Percentiles rank a stretch among this genome's conserved stretches.
These are phyloP conservation scores for Teleogryllus occipitalis DNA, from an alignment of 1,140 invertebrate genomes.

Conservation along the genomic window DNA sequence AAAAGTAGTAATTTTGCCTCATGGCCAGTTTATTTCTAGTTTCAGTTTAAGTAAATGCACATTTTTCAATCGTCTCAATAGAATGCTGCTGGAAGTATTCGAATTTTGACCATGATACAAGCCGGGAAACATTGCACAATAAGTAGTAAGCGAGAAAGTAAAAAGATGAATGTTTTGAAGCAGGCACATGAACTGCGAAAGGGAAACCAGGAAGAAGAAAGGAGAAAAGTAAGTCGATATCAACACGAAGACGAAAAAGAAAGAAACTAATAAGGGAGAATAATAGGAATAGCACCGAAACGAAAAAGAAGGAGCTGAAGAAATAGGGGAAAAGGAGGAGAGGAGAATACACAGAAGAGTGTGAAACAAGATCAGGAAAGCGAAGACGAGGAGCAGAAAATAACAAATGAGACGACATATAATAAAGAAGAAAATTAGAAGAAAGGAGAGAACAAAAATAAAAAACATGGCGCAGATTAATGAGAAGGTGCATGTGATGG, in stretches of 20 bases:
- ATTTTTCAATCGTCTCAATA: too few species aligned
- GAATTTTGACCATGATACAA: too few species aligned
- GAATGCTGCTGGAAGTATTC: too few species aligned
- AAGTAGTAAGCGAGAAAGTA: too few species aligned
- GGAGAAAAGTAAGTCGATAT: neutral
- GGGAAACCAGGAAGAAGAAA: neutral
- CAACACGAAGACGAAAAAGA: neutral
- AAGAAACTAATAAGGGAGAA: neutral
- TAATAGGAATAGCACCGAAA: neutral
- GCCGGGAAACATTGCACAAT: too few species aligned
- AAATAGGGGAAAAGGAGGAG: neutral
- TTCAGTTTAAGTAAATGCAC: too few species aligned
- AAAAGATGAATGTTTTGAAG: too few species aligned
- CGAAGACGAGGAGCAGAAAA: slow-evolving; percentile 12
- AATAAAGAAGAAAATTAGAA: slow-evolving; percentile 21
- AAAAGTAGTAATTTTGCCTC: too few species aligned
- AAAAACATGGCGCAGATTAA: neutral
- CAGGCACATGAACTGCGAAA: too few species aligned
- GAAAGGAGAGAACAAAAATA: neutral
- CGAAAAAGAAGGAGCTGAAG: neutral
- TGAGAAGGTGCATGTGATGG: neutral
- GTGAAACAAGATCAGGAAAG: neutral
- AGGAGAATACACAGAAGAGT: neutral
- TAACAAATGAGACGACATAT: slow-evolving; percentile 28
- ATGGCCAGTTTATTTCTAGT: too few species aligned